Conservation (phyloP, 2,888 invertebrate genomes). For the Dendrolimus houi region DNA sequence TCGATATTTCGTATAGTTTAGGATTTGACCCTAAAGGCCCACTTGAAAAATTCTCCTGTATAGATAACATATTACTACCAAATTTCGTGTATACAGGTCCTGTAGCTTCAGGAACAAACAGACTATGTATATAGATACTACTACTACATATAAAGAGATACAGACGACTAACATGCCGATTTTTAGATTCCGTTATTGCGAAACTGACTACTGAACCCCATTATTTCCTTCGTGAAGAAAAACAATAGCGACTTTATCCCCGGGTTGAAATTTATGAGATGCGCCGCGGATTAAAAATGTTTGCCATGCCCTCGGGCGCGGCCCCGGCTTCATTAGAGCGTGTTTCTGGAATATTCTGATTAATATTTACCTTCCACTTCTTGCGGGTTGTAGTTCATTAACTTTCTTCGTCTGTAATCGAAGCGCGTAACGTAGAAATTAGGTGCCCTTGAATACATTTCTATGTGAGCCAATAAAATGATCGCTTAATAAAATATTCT, state of each 20-base stretch:
- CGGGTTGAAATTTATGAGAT: slow-evolving; percentile 69
- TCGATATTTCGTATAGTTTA: too few species aligned
- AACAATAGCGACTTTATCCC: slow-evolving; percentile 64
- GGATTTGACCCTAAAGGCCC: too few species aligned
- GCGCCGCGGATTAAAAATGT: slow-evolving; percentile 71
- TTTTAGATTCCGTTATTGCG: too few species aligned
- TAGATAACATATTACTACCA: too few species aligned
- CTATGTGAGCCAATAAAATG: slow-evolving; percentile 6
- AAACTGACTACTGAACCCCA: too few species aligned
- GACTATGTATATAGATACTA: too few species aligned
- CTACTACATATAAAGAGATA: too few species aligned
- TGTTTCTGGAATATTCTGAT: slow-evolving; percentile 62
- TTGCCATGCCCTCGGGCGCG: slow-evolving; percentile 61
- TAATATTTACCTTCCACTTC: slow-evolving; percentile 70
- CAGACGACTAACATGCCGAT: too few species aligned
- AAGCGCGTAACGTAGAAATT: slow-evolving; percentile 21
- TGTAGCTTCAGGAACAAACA: too few species aligned
- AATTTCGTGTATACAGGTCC: too few species aligned
- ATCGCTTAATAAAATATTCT: not conserved
- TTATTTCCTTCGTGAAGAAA: slow-evolving; percentile 54
- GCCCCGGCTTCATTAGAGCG: slow-evolving; percentile 58
- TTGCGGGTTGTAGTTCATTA: slow-evolving; percentile 55
- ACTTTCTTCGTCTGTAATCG: slow-evolving; percentile 37
- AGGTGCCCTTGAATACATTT: slow-evolving; percentile 25
- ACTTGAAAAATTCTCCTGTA: too few species aligned